Evolutionary conservation across 2,113 vertebrate species (phyloP).

Genomic region (Accipiter virgatus): DNA sequence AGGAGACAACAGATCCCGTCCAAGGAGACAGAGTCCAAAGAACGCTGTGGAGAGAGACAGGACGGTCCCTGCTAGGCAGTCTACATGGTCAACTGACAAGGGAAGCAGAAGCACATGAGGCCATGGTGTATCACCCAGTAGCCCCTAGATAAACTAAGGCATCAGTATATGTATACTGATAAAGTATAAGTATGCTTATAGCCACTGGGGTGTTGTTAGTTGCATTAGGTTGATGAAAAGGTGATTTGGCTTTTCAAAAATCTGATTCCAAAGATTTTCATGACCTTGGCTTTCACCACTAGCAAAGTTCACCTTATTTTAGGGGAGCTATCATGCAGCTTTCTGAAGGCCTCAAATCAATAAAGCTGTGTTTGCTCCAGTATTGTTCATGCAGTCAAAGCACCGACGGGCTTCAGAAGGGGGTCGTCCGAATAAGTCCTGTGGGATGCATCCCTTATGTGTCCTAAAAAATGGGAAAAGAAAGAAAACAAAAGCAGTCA

Average conservation of each 20-base stretch:
- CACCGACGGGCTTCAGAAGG: not conserved
- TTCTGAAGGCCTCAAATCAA: not conserved
- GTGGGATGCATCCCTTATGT: not conserved
- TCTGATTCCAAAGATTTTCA: accelerated
- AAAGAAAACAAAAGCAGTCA: not conserved
- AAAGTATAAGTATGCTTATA: not conserved
- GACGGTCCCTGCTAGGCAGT: not conserved
- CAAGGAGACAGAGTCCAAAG: not conserved
- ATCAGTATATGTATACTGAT: not conserved
- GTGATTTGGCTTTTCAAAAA: not conserved
- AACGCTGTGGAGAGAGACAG: not conserved
- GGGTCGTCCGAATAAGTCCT: not conserved
- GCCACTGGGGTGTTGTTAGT: not conserved
- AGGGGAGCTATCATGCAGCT: not conserved
- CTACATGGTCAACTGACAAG: not conserved
- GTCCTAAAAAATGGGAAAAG: not conserved
- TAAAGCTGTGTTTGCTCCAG: not conserved
- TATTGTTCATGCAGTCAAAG: not conserved
- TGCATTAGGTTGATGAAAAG: not conserved
- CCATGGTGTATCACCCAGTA: not conserved
- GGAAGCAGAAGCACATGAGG: not conserved
- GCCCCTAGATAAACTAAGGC: not conserved
- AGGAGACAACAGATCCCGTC: not conserved
- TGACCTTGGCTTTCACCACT: not conserved
- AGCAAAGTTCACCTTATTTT: not conserved